Evolutionary conservation across 2,888 invertebrate species (phyloP).

Genomic region (Plagodis dolabraria): DNA sequence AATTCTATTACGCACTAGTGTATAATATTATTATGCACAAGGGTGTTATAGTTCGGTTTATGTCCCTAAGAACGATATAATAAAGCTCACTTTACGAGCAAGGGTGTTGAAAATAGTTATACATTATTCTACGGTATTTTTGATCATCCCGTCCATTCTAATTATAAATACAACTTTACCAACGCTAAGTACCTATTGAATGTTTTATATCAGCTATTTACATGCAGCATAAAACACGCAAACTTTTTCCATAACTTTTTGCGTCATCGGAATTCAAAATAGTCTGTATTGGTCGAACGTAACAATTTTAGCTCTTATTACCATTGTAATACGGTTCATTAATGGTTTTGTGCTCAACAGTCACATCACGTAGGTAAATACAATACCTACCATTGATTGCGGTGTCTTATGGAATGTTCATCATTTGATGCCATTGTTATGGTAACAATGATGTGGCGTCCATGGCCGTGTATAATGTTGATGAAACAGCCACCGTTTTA

Average conservation of each 20-base stretch:
- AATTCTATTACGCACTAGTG: too few species aligned
- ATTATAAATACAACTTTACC: constrained; percentile 7
- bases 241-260: constrained; percentile 18
- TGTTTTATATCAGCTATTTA: constrained; percentile 7
- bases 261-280: constrained; percentile 21
- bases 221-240: constrained; percentile 14
- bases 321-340: constrained; percentile 1
- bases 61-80: too few species aligned
- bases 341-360: constrained; percentile 11
- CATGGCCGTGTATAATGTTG: constrained; percentile 8
- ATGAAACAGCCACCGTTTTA: constrained; percentile 5
- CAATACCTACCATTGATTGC: constrained; percentile 33
- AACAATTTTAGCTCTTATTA: constrained; percentile 8
- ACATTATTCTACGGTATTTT: too few species aligned
- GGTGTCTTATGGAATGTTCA: constrained; percentile 32
- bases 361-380: constrained; percentile 32
- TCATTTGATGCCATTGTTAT: constrained; percentile 23
- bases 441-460: constrained; percentile 21
- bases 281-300: neutral
- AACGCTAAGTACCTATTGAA: constrained; percentile 1
- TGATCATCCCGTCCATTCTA: neutral
- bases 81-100: too few species aligned
- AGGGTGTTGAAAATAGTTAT: too few species aligned
- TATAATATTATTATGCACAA: too few species aligned
- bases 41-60: too few species aligned